Evolutionary conservation across 2,113 vertebrate species (phyloP).

Genomic region (Notarius lentiginosus): DNA sequence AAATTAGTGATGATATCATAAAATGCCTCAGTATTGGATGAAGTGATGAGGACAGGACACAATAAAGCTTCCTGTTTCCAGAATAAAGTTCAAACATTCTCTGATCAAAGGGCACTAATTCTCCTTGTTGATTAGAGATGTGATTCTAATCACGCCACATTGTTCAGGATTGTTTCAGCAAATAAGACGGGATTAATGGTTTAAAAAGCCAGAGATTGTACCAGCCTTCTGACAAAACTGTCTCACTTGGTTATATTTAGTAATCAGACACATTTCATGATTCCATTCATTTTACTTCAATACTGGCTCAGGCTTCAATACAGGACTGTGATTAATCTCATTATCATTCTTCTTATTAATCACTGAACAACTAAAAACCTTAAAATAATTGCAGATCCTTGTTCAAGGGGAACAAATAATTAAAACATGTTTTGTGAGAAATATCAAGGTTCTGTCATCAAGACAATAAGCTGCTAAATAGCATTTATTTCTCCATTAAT

Average conservation of each 20-base stretch:
- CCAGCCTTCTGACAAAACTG: background rate
- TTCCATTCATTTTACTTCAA: background rate
- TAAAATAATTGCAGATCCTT: background rate
- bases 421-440: background rate
- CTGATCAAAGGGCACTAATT: constrained; percentile 45
- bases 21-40: background rate
- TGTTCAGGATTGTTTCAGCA: constrained; percentile 15
- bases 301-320: background rate
- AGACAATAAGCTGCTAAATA: background rate
- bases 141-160: constrained; percentile 12
- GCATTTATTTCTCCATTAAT: background rate
- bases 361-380: background rate
- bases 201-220: background rate
- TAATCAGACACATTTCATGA: background rate
- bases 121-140: constrained; percentile 26
- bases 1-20: too few relatives aligned
- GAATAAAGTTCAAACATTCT: constrained; percentile 2
- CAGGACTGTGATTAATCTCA: background rate
- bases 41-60: constrained; percentile 24
- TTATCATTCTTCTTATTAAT: background rate
- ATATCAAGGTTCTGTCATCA: background rate
- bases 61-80: constrained; percentile 6
- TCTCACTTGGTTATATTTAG: background rate
- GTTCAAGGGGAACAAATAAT: background rate
- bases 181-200: constrained; percentile 18